Evolutionary conservation across 2,888 invertebrate species (phyloP).

Genomic region (Aphelenchoides bicaudatus): DNA sequence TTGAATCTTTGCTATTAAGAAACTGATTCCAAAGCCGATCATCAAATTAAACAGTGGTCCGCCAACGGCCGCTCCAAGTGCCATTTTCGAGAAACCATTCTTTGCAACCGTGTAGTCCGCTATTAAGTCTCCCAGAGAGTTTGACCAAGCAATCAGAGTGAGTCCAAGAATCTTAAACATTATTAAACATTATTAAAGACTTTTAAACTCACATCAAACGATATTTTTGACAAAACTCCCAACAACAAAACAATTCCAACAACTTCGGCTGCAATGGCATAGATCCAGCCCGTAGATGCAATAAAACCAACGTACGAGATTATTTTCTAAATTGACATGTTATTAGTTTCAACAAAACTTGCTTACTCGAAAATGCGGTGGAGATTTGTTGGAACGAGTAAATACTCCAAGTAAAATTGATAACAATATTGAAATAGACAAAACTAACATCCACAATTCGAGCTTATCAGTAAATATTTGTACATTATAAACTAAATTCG

Average conservation of each 20-base stretch:
- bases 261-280: slow-evolving; percentile 68
- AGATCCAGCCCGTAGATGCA: slow-evolving; percentile 68
- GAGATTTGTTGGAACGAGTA: slow-evolving; percentile 35
- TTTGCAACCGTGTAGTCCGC: slow-evolving; percentile 68
- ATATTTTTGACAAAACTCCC: slow-evolving; percentile 65
- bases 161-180: slow-evolving; percentile 66
- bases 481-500: slow-evolving; percentile 35
- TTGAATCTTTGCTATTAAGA: slow-evolving; percentile 43
- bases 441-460: slow-evolving; percentile 37
- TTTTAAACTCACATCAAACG: slow-evolving; percentile 36
- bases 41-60: slow-evolving; percentile 68
- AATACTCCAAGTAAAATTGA: slow-evolving; percentile 33
- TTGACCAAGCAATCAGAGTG: slow-evolving; percentile 71
- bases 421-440: slow-evolving; percentile 34
- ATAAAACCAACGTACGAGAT: slow-evolving; percentile 66
- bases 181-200: slow-evolving; percentile 6
- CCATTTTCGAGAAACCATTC: slow-evolving; percentile 70
- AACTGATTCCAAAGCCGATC: slow-evolving; percentile 50
- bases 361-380: slow-evolving; percentile 40
- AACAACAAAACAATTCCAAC: slow-evolving; percentile 67
- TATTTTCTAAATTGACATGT: slow-evolving; percentile 33
- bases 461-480: slow-evolving; percentile 36
- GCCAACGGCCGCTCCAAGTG: slow-evolving; percentile 70
- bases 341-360: not conserved
- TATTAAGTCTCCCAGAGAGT: slow-evolving; percentile 69